phyloP scores from a whole-genome alignment of 2,888 invertebrate genomes.

The Peribatodes rhomboidaria region DNA sequence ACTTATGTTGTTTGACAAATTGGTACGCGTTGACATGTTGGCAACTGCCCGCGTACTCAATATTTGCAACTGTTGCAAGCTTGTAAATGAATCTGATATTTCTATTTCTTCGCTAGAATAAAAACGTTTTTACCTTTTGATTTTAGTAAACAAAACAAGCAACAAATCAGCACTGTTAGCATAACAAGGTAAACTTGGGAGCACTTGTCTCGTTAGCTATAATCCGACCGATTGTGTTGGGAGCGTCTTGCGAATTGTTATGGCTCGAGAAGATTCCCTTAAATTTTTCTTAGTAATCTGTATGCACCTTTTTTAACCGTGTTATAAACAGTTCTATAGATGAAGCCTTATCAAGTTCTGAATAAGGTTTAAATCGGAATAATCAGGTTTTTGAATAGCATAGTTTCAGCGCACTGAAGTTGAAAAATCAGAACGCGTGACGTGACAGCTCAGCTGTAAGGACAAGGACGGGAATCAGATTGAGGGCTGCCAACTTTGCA shows the following conservation, averaged over 20 bases:
- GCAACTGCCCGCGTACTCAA: conserved; percentile 13
- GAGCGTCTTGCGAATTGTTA: conserved; percentile 47
- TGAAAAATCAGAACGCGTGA: conserved; percentile 76
- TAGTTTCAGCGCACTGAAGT: conserved; percentile 69
- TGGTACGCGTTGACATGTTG: conserved; percentile 16
- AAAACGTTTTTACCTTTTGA: conserved; percentile 41
- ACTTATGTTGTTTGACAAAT: conserved; percentile 25
- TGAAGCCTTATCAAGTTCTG: neutral
- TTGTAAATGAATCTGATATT: conserved; percentile 14
- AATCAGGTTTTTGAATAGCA: conserved; percentile 6
- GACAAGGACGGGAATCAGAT: conserved; percentile 67
- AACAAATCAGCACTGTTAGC: conserved; percentile 70
- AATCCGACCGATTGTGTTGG: conserved; percentile 60
- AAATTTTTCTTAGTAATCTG: conserved; percentile 59
- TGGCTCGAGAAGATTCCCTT: conserved; percentile 52
- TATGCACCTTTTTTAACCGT: conserved; percentile 57
- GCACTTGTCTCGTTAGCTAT: conserved; percentile 69
- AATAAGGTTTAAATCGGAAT: neutral
- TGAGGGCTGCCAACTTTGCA: conserved; percentile 45
- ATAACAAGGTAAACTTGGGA: conserved; percentile 67
- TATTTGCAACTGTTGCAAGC: conserved; percentile 18
- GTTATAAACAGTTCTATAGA: neutral
- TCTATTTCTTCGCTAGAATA: conserved; percentile 17
- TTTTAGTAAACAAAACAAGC: conserved; percentile 59
- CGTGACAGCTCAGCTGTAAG: conserved; percentile 61